Base-by-base conservation (phyloP, 1,140 invertebrate species). In the Glomeris maerens region DNA sequence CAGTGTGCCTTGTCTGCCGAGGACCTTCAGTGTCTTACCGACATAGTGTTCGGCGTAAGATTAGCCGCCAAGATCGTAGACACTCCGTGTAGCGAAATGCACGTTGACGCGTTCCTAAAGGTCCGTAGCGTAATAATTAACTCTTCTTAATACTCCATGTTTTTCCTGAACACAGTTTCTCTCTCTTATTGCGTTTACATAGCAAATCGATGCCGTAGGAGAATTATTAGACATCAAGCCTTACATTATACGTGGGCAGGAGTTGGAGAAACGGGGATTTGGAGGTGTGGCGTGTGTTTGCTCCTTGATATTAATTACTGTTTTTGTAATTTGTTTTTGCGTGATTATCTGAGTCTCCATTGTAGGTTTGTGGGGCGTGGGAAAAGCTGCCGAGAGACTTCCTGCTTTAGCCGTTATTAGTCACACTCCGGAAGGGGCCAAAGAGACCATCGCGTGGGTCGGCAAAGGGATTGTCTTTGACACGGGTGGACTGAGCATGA, bases 381-480 rank as follows among this genome's bases (percentile, higher is more conserved):
- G 85, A 29, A 84, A 82, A 66, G 83, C 83, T 2, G 82, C 86
- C 0, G 63, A 64, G 5, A 72, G 77, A 29, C 79, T 79, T 0
- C 89, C 89, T 14, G 85, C 85, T 1, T 71, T 93, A 2, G 84
- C 80, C 4, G 73, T 83, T 4, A 68, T 92, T 14, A 84, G 80
- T 47, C 77, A 88, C 64, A 63, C 54, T 21, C 73, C 71, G 20
- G 72, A 75, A 17, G 75, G 74, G 2, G 81, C 84, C 10, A 76
- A 74, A 14, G 73, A 82, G 57, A 82, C 73, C 2, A 77, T 90
- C 51, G 87, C 87, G 2, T 85, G 88, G 78, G 89, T 94, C 41
- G 89, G 89, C 26, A 94, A 94, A 80, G 89, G 74, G 44, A 92
- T 94, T 63, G 86, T 92, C 4, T 94, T 86, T 65, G 89, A 94